Evolutionary conservation across 2,797 vertebrate species (phyloP).

Genomic region (Perdix hodgsoniae): DNA sequence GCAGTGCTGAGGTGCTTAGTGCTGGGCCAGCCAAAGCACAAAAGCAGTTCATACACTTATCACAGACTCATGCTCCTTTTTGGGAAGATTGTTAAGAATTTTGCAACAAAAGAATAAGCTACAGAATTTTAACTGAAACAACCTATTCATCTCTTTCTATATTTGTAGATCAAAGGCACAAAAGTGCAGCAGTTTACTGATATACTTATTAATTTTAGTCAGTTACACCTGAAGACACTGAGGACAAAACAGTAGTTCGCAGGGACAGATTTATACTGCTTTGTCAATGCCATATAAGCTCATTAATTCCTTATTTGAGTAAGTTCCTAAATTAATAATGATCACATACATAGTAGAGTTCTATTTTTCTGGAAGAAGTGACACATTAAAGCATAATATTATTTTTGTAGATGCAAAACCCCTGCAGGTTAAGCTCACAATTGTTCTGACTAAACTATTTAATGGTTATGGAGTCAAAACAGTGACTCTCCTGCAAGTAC

Average conservation of each 20-base stretch:
- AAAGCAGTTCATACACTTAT: rapidly evolving
- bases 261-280: neutral
- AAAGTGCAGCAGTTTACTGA: neutral
- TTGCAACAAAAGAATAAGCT: neutral
- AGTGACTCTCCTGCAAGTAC: neutral
- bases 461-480: neutral
- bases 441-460: neutral
- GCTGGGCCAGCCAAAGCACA: neutral
- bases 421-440: conserved; percentile 12
- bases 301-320: neutral
- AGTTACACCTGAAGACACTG: conserved; percentile 4
- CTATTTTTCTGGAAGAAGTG: conserved; percentile 9
- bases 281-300: neutral
- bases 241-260: neutral
- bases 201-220: conserved; percentile 21
- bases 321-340: conserved; percentile 26
- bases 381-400: conserved; percentile 1
- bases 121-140: conserved; percentile 2
- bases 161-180: neutral
- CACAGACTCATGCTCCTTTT: neutral
- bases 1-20: rapidly evolving
- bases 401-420: conserved; percentile 24
- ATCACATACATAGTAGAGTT: neutral
- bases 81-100: neutral
- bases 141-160: conserved; percentile 17